Base-by-base conservation (phyloP, 2,797 vertebrate species). In the Pipistrellus nathusii region DNA sequence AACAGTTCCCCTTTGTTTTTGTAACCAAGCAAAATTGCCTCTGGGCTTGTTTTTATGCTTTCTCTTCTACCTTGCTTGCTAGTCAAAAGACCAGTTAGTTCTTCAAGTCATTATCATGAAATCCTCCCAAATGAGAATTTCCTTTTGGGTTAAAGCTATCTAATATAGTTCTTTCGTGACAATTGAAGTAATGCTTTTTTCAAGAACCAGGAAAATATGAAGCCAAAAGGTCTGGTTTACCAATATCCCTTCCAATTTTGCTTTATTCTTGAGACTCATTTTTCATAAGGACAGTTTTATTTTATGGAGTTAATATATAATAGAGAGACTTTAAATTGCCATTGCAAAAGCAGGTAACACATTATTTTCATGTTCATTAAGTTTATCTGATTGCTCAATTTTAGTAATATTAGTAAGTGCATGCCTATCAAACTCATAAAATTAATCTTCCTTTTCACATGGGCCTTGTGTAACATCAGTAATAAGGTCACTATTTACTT, bases 401-500 rank as follows among this genome's bases (percentile, higher is more conserved):
- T 93, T 92, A 92, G 78, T 62, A 21, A 66, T 93, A 32, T 91
- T 85, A 44, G 14, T 90, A 93, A 88, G 3, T 75, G 4, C 21
- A 57, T 82, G 92, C 35, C 68, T 91, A 35, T 64, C 38, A 46
- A 23, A 23, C 27, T 84, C 30, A 87, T 91, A 88, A 51, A 66
- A 71, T 73, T 46, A 72, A 57, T 91, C 32, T 68, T 88, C 13
- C 35, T 84, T 53, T 81, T 93, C 59, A 71, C 10, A 9, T 51
- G 12, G 23, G 13, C 17, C 30, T 81, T 73, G 35, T 4, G 0
- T 51, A 68, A 73, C 18, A 46, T 35, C 18, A 6, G 17, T 82
- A 72, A 73, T 27, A 93, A 69, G 76, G 12, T 68, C 44, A 85
- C 20, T 17, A 5, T 46, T 85, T 83, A 32, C 13, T 66, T 21